Percentiles rank a stretch among this genome's conserved stretches.
phyloP scores from a whole-genome alignment of 2,113 vertebrate species.

The Halichoeres trimaculatus region DNA sequence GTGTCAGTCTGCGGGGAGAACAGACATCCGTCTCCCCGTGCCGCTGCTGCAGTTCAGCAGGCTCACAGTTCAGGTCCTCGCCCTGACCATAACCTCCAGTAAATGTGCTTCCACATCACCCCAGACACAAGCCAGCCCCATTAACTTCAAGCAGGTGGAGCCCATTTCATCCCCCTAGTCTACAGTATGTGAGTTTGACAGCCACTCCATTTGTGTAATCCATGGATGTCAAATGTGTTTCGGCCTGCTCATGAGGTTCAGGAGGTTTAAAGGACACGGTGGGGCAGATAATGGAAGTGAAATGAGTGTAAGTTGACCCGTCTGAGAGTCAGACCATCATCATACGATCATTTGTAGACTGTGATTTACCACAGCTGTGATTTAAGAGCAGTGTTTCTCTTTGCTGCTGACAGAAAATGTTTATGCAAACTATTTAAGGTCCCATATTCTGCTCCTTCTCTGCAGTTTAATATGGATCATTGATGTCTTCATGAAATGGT shows the following conservation, averaged over 20 bases:
- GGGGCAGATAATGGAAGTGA: conserved; percentile 61
- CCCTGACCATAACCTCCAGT: conserved; percentile 45
- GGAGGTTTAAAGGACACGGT: conserved; percentile 56
- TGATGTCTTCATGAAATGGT: too few relatives aligned
- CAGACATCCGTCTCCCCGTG: conserved; percentile 45
- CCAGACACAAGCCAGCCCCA: conserved; percentile 70
- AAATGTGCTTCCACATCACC: conserved; percentile 67
- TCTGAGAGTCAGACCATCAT: conserved; percentile 38
- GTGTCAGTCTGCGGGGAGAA: conserved; percentile 46
- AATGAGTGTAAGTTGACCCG: conserved; percentile 58
- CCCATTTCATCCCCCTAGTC: conserved; percentile 69
- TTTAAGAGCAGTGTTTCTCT: conserved; percentile 26
- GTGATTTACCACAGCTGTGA: conserved; percentile 32
- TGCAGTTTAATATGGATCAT: too few relatives aligned
- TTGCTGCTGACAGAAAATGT: conserved; percentile 26
- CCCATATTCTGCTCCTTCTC: too few relatives aligned
- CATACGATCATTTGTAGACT: conserved; percentile 12
- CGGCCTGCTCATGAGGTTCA: conserved; percentile 44
- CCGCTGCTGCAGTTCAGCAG: conserved; percentile 36
- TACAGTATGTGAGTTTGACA: conserved; percentile 44
- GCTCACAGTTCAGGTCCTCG: conserved; percentile 50
- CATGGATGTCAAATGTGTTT: conserved; percentile 19
- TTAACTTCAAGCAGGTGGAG: conserved; percentile 67
- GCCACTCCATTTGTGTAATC: conserved; percentile 66
- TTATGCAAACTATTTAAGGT: conserved; percentile 12